These are phyloP conservation scores for Panagrolaimus sp. DNA, from an alignment of 1,140 invertebrate genomes.

Conservation along the genomic window DNA sequence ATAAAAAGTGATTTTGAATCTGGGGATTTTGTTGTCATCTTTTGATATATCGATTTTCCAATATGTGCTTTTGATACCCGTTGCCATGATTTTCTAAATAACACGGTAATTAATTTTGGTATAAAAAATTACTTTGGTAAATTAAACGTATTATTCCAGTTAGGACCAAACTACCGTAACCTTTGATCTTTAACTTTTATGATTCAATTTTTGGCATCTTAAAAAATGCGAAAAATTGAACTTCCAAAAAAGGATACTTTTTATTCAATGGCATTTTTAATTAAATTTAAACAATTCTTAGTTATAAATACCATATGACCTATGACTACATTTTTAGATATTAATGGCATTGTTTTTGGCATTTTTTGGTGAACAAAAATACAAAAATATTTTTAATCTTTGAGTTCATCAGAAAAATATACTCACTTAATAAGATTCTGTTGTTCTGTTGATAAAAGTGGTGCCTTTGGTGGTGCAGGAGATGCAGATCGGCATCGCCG, in stretches of 20 bases:
- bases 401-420: neutral
- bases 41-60: slow-evolving; percentile 36
- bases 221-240: neutral
- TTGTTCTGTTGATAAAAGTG: slow-evolving; percentile 35
- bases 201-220: neutral
- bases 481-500: slow-evolving; percentile 36
- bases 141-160: neutral
- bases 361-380: neutral
- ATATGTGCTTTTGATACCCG: slow-evolving; percentile 40
- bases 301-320: neutral
- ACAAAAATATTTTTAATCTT: neutral
- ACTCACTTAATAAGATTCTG: slow-evolving; percentile 36
- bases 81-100: slow-evolving; percentile 51
- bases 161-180: neutral
- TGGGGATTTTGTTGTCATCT: slow-evolving; percentile 42
- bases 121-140: no score
- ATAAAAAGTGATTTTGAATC: slow-evolving; percentile 26
- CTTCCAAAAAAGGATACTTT: neutral
- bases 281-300: neutral
- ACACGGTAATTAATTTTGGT: neutral
- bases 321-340: neutral
- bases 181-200: neutral
- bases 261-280: neutral
- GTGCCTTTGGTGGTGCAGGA: slow-evolving; percentile 28
- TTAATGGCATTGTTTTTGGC: neutral